Percentiles rank a stretch among this genome's conserved stretches.
Evolutionary conservation across 92 coral and sea anemone genomes (phyloP).

Genomic region (Parazoanthus darwini): DNA sequence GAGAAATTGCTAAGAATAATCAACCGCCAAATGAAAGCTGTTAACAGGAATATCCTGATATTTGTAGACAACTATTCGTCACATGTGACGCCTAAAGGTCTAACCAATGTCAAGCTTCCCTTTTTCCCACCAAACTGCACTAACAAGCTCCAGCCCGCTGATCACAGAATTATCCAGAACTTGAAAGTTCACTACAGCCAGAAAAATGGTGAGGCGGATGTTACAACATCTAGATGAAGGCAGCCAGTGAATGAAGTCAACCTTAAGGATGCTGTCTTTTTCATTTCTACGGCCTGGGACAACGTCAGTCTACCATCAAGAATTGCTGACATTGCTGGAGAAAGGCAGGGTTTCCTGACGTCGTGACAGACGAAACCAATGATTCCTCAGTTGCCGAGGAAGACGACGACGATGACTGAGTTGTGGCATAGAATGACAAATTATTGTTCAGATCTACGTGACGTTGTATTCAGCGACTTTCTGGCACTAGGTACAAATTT

Average conservation of each 20-base stretch:
- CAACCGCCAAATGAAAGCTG: too few relatives aligned
- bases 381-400: too few relatives aligned
- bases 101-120: too few relatives aligned
- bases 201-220: slow-evolving; percentile 43
- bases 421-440: too few relatives aligned
- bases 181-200: slow-evolving; percentile 42
- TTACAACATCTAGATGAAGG: slow-evolving; percentile 49
- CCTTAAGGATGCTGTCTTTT: slow-evolving; percentile 9
- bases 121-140: slow-evolving; percentile 16
- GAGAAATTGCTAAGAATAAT: too few relatives aligned
- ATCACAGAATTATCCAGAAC: slow-evolving; percentile 44
- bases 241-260: slow-evolving; percentile 34
- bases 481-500: too few relatives aligned
- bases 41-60: too few relatives aligned
- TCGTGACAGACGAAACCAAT: background rate
- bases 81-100: too few relatives aligned
- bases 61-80: too few relatives aligned
- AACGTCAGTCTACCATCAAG: slow-evolving; percentile 13
- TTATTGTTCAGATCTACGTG: background rate
- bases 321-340: slow-evolving; percentile 9
- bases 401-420: too few relatives aligned
- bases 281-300: background rate
- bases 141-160: too few relatives aligned
- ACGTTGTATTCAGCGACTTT: background rate
- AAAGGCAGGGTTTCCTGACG: background rate